Base-by-base conservation (phyloP, 2,113 vertebrate species). In the Megaceryle maxima region DNA sequence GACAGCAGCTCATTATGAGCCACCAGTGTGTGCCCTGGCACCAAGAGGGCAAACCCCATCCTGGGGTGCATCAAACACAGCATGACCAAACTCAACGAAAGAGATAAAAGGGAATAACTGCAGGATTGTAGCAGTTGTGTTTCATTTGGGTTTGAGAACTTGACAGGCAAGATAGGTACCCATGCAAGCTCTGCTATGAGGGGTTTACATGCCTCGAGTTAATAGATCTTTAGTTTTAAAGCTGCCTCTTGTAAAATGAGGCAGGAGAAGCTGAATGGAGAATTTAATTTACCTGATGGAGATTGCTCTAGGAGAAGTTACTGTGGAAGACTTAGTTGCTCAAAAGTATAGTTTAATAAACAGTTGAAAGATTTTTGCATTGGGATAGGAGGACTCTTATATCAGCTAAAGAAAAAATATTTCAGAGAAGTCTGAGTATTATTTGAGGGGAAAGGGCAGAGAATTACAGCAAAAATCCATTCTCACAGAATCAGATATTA, bases 381-480 rank as follows among this genome's bases (percentile, higher is more conserved):
- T 66, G 33, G n/a, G 13, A 57, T 25, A 76, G 57, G 3, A 78
- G 7, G 43, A 50, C 15, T 68, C 44, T 31, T 19, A n/a, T 9
- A 60, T 74, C 37, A 81, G 26, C 20, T 80, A 56, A 80, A 76
- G n/a, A 64, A 93, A 43, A 7, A 46, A 29, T 68, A 91, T 87
- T 67, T 85, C 50, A 68, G 60, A 84, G 25, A 92, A 92, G 4
- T 66, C 62, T 66, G 39, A 76, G 63, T 29, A 50, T 87, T 68
- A 88, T 77, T 81, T 63, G 43, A 68, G 13, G 41, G 26, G 31
- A 90, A 90, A 73, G 57, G 10, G 26, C 62, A 66, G 4, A 60
- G 55, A 90, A 76, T 64, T 92, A 83, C 48, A 94, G 39, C 16
- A 87, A 94, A 95, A 94, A 72, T 44, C 62, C 78, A 90, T 60